A percentile compares a stretch with the other conserved stretches of the same genome.
Conservation (phyloP, 2,797 vertebrate genomes). For the Petrocephalus sullivani region DNA sequence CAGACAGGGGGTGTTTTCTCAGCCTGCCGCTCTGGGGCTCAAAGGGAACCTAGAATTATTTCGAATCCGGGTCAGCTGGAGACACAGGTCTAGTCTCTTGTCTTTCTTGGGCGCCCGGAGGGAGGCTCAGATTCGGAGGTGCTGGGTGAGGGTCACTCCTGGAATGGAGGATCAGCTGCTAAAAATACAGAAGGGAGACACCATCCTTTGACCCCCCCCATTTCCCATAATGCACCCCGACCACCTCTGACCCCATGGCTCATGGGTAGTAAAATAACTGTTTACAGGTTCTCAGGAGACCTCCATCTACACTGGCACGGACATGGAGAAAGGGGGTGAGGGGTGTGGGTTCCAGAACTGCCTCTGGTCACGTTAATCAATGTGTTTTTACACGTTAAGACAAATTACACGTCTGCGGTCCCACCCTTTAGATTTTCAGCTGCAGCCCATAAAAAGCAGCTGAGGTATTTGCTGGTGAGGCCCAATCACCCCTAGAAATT, state of each 20-base stretch:
- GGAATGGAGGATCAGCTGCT: not conserved
- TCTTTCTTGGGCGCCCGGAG: not conserved
- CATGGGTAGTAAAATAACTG: not conserved
- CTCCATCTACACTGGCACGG: not conserved
- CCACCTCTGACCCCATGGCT: not conserved
- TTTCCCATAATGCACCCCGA: not conserved
- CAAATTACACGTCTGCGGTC: not conserved
- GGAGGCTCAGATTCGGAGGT: not conserved
- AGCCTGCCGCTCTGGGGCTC: not conserved
- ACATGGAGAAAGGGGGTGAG: not conserved
- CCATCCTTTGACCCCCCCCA: not conserved
- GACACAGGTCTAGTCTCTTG: not conserved
- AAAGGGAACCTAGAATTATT: not conserved
- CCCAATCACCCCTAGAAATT: not conserved
- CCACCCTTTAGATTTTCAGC: not conserved
- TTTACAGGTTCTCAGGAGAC: not conserved
- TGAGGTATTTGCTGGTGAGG: not conserved
- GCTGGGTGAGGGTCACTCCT: not conserved
- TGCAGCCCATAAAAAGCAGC: not conserved
- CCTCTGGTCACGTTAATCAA: constrained; percentile 36
- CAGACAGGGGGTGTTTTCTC: not conserved
- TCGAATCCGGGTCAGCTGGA: not conserved
- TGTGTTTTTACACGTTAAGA: constrained; percentile 30
- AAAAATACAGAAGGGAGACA: not conserved
- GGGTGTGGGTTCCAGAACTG: constrained; percentile 26